Evolutionary conservation across 2,888 invertebrate species (phyloP).

Genomic region (Nezara viridula): DNA sequence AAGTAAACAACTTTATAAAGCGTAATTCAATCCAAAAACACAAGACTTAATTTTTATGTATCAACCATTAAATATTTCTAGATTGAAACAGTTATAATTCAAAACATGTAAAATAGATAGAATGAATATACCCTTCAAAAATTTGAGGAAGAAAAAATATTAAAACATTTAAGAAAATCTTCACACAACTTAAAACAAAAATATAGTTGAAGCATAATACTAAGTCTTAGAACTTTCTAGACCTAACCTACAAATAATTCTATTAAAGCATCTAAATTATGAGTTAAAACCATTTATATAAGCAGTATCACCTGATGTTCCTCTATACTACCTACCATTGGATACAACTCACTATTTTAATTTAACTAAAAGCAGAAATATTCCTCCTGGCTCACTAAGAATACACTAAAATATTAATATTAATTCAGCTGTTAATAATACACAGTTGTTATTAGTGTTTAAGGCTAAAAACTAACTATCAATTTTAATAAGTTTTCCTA

Average conservation of each 20-base stretch:
- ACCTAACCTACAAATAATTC: not conserved
- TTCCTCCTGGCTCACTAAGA: not conserved
- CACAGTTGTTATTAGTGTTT: not conserved
- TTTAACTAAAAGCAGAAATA: not conserved
- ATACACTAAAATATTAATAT: not conserved
- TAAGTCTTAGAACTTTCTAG: not conserved
- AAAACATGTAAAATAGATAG: not conserved
- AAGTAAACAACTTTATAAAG: not conserved
- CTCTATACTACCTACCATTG: slow-evolving; percentile 39
- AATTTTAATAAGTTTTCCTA: not conserved
- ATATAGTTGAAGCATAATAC: not conserved
- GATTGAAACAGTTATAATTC: not conserved
- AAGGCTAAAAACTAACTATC: too few species aligned
- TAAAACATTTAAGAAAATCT: not conserved
- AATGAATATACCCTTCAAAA: not conserved
- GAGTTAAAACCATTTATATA: slow-evolving; percentile 15
- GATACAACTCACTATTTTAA: slow-evolving; percentile 32
- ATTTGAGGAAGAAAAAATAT: not conserved
- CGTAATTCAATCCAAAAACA: not conserved
- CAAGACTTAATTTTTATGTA: not conserved
- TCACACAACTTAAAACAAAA: not conserved
- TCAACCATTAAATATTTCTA: not conserved
- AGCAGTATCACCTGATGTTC: slow-evolving; percentile 28
- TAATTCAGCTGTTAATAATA: slow-evolving; percentile 23
- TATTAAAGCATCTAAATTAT: not conserved